Evolutionary conservation across 2,888 invertebrate genomes (phyloP).

Genomic region (Deilephila porcellus): DNA sequence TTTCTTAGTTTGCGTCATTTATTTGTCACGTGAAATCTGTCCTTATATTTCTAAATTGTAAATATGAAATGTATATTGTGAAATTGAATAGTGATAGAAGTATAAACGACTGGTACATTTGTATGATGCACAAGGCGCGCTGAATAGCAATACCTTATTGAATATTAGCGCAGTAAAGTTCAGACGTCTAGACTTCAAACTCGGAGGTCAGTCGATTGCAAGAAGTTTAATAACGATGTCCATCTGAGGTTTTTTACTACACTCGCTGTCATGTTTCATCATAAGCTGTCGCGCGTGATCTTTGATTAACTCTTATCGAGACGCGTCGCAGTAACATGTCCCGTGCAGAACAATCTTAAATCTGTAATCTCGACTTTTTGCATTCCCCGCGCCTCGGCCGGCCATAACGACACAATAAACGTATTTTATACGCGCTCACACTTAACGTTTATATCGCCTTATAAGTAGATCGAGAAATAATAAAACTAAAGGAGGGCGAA

Average conservation of each 20-base stretch:
- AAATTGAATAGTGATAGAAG: slow-evolving; percentile 3
- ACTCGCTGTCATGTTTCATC: slow-evolving; percentile 17
- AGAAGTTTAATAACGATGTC: slow-evolving; percentile 25
- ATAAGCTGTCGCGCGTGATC: slow-evolving; percentile 53
- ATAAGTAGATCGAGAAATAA: slow-evolving; percentile 84
- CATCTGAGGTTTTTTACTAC: slow-evolving; percentile 16
- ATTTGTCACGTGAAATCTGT: not conserved
- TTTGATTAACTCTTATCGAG: slow-evolving; percentile 71
- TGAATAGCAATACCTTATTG: not conserved
- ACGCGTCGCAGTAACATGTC: slow-evolving; percentile 58
- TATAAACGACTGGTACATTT: not conserved
- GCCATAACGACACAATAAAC: slow-evolving; percentile 80
- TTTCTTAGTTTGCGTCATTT: no score
- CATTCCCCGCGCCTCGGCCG: slow-evolving; percentile 65
- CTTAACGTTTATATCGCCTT: slow-evolving; percentile 83
- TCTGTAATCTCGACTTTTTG: slow-evolving; percentile 79
- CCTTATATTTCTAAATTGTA: not conserved
- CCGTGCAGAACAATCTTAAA: slow-evolving; percentile 70
- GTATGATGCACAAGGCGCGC: not conserved
- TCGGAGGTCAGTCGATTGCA: slow-evolving; percentile 9
- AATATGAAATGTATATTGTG: not conserved
- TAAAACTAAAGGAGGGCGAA: slow-evolving; percentile 82
- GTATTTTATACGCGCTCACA: slow-evolving; percentile 82
- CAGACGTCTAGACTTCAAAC: slow-evolving; percentile 13
- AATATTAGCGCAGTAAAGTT: slow-evolving; percentile 8